Evolutionary conservation across 1,140 invertebrate genomes (phyloP).

Genomic region (Saccostrea glomerata): DNA sequence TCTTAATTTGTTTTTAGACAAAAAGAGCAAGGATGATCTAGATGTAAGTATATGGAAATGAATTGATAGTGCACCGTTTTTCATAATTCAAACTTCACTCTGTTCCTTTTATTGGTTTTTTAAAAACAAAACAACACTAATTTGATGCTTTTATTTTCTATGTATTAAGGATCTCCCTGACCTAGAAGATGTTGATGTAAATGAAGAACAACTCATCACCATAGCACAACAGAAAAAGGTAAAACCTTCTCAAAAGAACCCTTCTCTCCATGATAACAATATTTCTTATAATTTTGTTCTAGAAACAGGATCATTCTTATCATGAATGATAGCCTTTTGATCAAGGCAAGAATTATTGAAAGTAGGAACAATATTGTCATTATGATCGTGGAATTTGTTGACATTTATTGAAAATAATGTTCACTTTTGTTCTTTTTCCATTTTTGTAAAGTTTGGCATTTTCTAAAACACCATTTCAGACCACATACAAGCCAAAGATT

Average conservation of each 20-base stretch:
- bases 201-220: constrained; percentile 46
- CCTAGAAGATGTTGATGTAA: constrained; percentile 69
- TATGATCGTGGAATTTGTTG: too few relatives aligned
- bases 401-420: too few relatives aligned
- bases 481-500: constrained; percentile 65
- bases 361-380: too few relatives aligned
- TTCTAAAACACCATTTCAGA: constrained; percentile 12
- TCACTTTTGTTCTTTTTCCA: too few relatives aligned
- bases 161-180: constrained; percentile 69
- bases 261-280: neutral
- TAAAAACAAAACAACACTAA: neutral
- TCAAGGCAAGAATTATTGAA: too few relatives aligned
- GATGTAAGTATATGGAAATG: constrained; percentile 20
- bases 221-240: constrained; percentile 26
- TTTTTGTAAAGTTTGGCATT: too few relatives aligned
- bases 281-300: neutral
- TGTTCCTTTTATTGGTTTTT: neutral
- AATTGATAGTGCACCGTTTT: neutral
- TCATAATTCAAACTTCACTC: neutral
- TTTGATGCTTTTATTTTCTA: too few relatives aligned
- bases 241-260: neutral
- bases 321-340: neutral
- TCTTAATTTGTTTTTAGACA: constrained; percentile 4
- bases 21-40: constrained; percentile 31
- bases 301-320: neutral